Percentiles rank a stretch among this genome's conserved stretches.
These are phyloP conservation scores for Drosophila conformis DNA, from an alignment of 2,888 invertebrate species.

Conservation along the genomic window DNA sequence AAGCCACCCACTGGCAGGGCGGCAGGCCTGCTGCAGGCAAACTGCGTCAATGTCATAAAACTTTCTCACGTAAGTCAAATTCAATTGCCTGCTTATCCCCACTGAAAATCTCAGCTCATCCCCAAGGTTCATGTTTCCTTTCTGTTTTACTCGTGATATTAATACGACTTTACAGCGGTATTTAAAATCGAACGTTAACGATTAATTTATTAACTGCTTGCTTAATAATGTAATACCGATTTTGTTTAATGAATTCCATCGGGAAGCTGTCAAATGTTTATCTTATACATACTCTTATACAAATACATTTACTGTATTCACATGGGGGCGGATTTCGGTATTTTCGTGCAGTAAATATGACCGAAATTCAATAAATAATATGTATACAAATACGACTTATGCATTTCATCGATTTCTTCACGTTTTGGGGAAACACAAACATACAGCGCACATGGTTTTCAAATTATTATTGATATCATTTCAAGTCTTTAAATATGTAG, in stretches of 20 bases:
- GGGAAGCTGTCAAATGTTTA: slow-evolving; percentile 14
- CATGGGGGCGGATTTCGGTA: background rate
- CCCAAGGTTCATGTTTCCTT: slow-evolving; percentile 3
- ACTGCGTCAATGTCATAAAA: slow-evolving; percentile 73
- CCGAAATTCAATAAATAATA: slow-evolving; percentile 21
- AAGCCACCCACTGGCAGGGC: slow-evolving; percentile 14
- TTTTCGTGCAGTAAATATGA: slow-evolving; percentile 8
- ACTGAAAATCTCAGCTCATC: slow-evolving; percentile 30
- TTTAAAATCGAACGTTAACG: slow-evolving; percentile 40
- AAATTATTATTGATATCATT: background rate
- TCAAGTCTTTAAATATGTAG: slow-evolving; percentile 1
- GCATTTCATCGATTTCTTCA: slow-evolving; percentile 24
- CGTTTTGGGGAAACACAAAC: slow-evolving; percentile 34
- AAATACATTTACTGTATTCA: background rate
- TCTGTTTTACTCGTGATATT: slow-evolving; percentile 16
- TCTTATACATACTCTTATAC: slow-evolving; percentile 3
- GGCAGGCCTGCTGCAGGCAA: slow-evolving; percentile 16
- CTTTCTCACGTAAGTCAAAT: slow-evolving; percentile 77
- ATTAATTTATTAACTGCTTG: slow-evolving; percentile 43
- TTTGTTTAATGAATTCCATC: slow-evolving; percentile 18
- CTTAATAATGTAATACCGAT: slow-evolving; percentile 60
- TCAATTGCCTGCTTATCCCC: slow-evolving; percentile 35
- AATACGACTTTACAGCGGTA: slow-evolving; percentile 41
- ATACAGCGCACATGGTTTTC: background rate
- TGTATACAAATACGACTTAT: slow-evolving; percentile 27